Conservation (phyloP, 1,140 invertebrate genomes). For the Cydia splendana region DNA sequence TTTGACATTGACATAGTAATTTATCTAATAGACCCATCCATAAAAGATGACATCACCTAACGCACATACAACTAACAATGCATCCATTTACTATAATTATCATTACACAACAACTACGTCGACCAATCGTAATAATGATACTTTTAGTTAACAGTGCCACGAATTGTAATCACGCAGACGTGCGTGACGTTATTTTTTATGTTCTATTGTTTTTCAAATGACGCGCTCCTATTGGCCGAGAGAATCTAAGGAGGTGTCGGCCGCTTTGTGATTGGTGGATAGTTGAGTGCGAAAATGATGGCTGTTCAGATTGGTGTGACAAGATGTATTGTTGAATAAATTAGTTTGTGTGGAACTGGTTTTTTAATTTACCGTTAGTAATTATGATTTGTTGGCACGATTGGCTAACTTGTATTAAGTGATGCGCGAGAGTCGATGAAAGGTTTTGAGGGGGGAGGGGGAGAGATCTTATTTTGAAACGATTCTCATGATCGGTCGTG, state of each 20-base stretch:
- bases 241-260: slow-evolving; percentile 58
- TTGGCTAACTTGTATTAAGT: not conserved
- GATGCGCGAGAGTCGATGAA: not conserved
- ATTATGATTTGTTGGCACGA: slow-evolving; percentile 12
- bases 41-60: slow-evolving; percentile 39
- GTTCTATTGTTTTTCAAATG: slow-evolving; percentile 78
- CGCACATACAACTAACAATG: not conserved
- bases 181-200: slow-evolving; percentile 74
- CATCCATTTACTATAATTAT: slow-evolving; percentile 6
- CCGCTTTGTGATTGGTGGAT: slow-evolving; percentile 56
- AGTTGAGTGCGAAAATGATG: slow-evolving; percentile 72
- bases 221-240: slow-evolving; percentile 54
- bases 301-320: slow-evolving; percentile 66
- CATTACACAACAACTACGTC: not conserved
- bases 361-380: slow-evolving; percentile 39
- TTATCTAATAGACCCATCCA: slow-evolving; percentile 30
- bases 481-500: too few species aligned
- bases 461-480: too few species aligned
- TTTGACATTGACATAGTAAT: slow-evolving; percentile 29
- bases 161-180: slow-evolving; percentile 51
- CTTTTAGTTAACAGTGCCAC: slow-evolving; percentile 32
- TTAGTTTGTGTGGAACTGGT: slow-evolving; percentile 52
- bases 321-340: slow-evolving; percentile 72
- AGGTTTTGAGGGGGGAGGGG: not conserved
- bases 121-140: slow-evolving; percentile 37